A percentile compares a stretch with the other conserved stretches of the same genome.
phyloP scores from a whole-genome alignment of 2,113 vertebrate genomes.

The Phrynosoma blainvillii region DNA sequence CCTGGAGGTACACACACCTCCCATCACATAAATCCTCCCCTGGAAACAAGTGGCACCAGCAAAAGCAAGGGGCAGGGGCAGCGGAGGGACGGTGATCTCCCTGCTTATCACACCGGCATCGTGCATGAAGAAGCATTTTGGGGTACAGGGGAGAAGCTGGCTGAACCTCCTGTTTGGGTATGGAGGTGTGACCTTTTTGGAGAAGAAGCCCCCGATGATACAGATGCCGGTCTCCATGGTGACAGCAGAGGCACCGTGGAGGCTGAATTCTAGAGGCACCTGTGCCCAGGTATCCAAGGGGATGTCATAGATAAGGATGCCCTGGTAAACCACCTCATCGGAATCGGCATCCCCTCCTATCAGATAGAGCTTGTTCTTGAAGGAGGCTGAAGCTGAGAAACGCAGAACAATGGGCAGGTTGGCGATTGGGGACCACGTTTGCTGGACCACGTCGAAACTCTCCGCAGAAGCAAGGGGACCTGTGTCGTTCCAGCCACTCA shows the following conservation, averaged over 20 bases:
- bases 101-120: not conserved
- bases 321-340: not conserved
- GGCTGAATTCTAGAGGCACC: not conserved
- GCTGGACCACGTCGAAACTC: not conserved
- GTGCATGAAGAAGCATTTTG: not conserved
- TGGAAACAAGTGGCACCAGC: not conserved
- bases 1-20: not conserved
- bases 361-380: slow-evolving; percentile 19
- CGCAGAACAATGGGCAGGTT: slow-evolving; percentile 18
- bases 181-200: not conserved
- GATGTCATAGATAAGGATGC: slow-evolving; percentile 15
- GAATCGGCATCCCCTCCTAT: not conserved
- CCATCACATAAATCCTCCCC: slow-evolving; percentile 26
- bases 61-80: not conserved
- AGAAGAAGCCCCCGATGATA: slow-evolving; percentile 20
- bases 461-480: not conserved
- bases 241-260: not conserved
- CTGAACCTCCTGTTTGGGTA: not conserved
- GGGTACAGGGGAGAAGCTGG: slow-evolving; percentile 1
- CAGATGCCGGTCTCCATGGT: slow-evolving; percentile 18
- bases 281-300: slow-evolving; percentile 15
- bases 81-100: not conserved
- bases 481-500: slow-evolving; percentile 1
- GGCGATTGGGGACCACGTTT: slow-evolving; percentile 6
- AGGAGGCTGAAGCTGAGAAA: not conserved